These are phyloP conservation scores for Neolamprologus toae DNA, from an alignment of 2,113 vertebrate genomes.

Conservation along the genomic window DNA sequence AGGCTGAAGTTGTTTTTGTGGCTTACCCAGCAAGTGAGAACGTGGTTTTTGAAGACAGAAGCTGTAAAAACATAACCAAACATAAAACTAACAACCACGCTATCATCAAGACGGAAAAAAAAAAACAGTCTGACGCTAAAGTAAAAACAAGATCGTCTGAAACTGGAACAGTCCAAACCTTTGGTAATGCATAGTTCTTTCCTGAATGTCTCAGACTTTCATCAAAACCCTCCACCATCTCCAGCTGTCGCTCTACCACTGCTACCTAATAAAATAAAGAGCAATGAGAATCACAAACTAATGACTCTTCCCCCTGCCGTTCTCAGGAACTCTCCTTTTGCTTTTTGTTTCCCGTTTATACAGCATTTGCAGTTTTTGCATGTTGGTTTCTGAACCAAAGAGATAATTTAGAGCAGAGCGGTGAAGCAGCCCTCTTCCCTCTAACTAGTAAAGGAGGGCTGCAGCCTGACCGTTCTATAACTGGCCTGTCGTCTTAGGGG, in stretches of 20 bases:
- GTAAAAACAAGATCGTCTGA: not conserved
- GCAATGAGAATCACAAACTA: conserved; percentile 24
- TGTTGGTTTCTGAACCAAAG: conserved; percentile 30
- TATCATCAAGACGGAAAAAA: not conserved
- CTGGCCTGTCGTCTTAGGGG: conserved; percentile 39
- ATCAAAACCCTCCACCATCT: not conserved
- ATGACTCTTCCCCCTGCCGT: conserved; percentile 46
- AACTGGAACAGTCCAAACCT: conserved; percentile 59
- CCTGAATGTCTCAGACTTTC: not conserved
- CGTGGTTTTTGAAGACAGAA: not conserved
- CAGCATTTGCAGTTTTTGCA: conserved; percentile 45
- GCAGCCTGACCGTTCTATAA: not conserved
- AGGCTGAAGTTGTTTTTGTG: not conserved
- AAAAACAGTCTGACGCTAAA: not conserved
- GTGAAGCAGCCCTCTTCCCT: not conserved
- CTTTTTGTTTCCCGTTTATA: conserved; percentile 26
- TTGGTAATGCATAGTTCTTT: conserved; percentile 78
- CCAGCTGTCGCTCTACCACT: not conserved
- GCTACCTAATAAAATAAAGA: conserved; percentile 32
- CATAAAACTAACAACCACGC: not conserved
- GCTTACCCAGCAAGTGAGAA: not conserved
- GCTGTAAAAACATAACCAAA: not conserved
- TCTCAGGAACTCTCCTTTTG: not conserved
- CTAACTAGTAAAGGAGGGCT: not conserved
- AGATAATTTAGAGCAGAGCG: not conserved